phyloP scores from a whole-genome alignment of 1,140 invertebrate genomes.

The Elysia chlorotica region DNA sequence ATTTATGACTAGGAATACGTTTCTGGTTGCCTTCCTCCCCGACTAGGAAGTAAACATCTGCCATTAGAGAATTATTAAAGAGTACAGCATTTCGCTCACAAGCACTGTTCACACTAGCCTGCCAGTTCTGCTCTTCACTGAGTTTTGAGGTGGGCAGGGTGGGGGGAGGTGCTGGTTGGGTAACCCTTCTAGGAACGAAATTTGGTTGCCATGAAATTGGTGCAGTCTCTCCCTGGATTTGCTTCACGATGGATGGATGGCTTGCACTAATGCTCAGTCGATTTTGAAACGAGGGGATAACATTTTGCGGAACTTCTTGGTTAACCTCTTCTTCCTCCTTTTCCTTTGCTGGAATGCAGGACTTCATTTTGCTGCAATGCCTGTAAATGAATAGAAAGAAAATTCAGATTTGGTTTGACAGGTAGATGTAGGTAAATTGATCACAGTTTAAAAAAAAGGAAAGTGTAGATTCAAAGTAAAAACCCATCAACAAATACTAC shows the following conservation, averaged over 20 bases:
- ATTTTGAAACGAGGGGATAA: conserved; percentile 29
- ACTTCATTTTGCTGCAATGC: conserved; percentile 22
- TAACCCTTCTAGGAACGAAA: conserved; percentile 27
- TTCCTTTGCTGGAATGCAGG: conserved; percentile 26
- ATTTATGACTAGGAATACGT: conserved; percentile 82
- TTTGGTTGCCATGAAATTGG: conserved; percentile 28
- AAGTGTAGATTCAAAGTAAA: too few relatives aligned
- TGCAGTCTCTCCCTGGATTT: conserved; percentile 2
- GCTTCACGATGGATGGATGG: not conserved
- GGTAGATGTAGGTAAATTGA: too few relatives aligned
- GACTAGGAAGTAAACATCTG: conserved; percentile 81
- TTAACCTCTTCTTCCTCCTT: conserved; percentile 55
- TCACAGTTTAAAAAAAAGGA: too few relatives aligned
- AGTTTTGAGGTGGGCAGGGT: conserved; percentile 45
- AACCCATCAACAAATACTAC: too few relatives aligned
- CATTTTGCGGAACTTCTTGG: conserved; percentile 58
- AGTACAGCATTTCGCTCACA: conserved; percentile 78
- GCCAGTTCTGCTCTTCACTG: conserved; percentile 75
- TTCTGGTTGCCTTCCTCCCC: conserved; percentile 65
- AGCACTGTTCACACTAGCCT: conserved; percentile 70
- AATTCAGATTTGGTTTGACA: too few relatives aligned
- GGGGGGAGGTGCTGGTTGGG: conserved; percentile 22
- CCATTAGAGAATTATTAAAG: conserved; percentile 80
- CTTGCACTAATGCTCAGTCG: too few relatives aligned
- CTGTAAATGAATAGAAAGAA: too few relatives aligned